Conservation (phyloP, 2,888 invertebrate genomes). For the Hydrotaea cyrtoneurina region DNA sequence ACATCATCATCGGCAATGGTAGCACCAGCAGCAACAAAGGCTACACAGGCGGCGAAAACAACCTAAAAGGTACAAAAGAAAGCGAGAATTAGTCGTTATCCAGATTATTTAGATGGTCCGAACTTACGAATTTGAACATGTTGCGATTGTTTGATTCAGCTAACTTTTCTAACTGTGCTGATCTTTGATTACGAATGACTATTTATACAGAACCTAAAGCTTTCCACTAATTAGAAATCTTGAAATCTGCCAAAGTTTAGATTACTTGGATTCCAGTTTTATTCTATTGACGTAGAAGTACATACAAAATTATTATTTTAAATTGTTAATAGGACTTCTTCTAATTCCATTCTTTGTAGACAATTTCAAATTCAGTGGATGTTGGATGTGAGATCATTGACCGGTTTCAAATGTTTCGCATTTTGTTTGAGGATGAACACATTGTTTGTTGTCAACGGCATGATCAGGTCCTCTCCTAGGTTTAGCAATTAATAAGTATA, state of each 20-base stretch:
- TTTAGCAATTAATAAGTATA: no score
- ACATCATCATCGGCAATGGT: not conserved
- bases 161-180: not conserved
- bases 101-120: not conserved
- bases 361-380: no score
- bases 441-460: not conserved
- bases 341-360: no score
- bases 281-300: no score
- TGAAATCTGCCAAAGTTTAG: no score
- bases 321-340: no score
- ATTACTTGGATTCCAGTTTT: no score
- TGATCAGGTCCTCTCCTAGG: no score
- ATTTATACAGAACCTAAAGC: not conserved
- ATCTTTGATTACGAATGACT: not conserved
- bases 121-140: constrained; percentile 24
- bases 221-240: no score
- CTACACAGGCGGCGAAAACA: not conserved
- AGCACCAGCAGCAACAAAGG: not conserved
- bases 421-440: not conserved
- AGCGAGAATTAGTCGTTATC: not conserved
- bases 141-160: not conserved
- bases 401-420: not conserved
- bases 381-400: no score
- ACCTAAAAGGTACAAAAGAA: not conserved
- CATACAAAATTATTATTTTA: no score